Conservation (phyloP, 2,888 invertebrate species). For the Cepaea hortensis region DNA sequence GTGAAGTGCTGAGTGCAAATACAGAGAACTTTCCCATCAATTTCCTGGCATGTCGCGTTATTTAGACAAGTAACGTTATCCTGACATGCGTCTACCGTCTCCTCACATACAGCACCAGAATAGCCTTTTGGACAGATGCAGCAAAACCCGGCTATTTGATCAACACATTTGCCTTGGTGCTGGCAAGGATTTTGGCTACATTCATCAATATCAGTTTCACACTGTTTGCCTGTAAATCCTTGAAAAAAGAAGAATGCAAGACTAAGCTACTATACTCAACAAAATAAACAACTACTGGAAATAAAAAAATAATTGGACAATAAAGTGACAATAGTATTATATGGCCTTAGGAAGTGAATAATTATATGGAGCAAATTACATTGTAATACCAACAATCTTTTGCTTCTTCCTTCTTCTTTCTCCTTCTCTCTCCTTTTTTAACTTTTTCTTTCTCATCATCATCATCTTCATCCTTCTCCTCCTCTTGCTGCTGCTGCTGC, state of each 20-base stretch:
- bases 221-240: conserved; percentile 60
- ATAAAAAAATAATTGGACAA: not conserved
- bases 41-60: conserved; percentile 63
- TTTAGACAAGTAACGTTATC: conserved; percentile 58
- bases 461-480: too few species aligned
- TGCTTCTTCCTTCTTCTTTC: too few species aligned
- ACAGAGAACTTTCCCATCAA: conserved; percentile 55
- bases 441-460: too few species aligned
- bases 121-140: conserved; percentile 60
- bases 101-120: conserved; percentile 31
- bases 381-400: too few species aligned
- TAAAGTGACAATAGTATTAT: too few species aligned
- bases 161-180: conserved; percentile 59
- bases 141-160: conserved; percentile 57
- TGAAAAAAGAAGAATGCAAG: conserved; percentile 21
- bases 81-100: not conserved
- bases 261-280: not conserved
- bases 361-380: too few species aligned
- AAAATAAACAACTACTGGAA: not conserved
- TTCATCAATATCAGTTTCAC: conserved; percentile 57
- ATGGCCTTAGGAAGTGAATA: too few species aligned
- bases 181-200: conserved; percentile 57
- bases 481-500: too few species aligned
- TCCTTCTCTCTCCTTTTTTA: too few species aligned
- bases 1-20: conserved; percentile 60